Base-by-base conservation (phyloP, 2,797 vertebrate species). In the Sphaeramia orbicularis region DNA sequence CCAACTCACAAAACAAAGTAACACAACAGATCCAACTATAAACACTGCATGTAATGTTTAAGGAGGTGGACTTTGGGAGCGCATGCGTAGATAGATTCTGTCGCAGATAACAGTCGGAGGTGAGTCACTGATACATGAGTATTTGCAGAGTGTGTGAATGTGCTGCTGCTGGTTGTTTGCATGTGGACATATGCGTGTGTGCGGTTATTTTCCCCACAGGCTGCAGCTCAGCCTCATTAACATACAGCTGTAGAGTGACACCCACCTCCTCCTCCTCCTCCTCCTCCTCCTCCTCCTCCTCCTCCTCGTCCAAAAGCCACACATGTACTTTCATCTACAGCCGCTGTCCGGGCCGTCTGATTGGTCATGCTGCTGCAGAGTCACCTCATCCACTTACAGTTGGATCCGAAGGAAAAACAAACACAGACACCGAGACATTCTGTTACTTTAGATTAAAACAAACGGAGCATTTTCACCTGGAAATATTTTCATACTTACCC, bases 161-260 rank as follows among this genome's bases (percentile, higher is more conserved):
- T 35, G 19, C 57, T 32, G 49, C 43, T 48, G 67, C 6, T 10
- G 68, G 37, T 41, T 36, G 65, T 54, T 15, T 44, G 65, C 18
- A 55, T 81, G 71, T 12, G 8, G 68, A 78, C 79, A 82, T 80
- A 63, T 86, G 90, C 71, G 88, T 81, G 88, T 74, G 91, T 87
- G 92, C 59, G 90, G 80, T 87, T 94, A 87, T 94, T 94, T 95
- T 93, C 89, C 90, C 89, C 91, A 92, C 87, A 75, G 91, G 91
- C 90, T 92, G 90, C 93, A 92, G 92, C 86, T 90, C 86, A 77
- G 85, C 80, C 75, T 89, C 68, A 96, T 96, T 96, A 96, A 87
- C 96, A 96, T 96, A 96, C 96, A 96, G 95, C 95, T 96, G 95
- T 90, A 88, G 64, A 68, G 69, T 67, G 68, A 73, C 78, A 75